Conservation (phyloP, 2,113 vertebrate species). For the Coptodon rendalli region DNA sequence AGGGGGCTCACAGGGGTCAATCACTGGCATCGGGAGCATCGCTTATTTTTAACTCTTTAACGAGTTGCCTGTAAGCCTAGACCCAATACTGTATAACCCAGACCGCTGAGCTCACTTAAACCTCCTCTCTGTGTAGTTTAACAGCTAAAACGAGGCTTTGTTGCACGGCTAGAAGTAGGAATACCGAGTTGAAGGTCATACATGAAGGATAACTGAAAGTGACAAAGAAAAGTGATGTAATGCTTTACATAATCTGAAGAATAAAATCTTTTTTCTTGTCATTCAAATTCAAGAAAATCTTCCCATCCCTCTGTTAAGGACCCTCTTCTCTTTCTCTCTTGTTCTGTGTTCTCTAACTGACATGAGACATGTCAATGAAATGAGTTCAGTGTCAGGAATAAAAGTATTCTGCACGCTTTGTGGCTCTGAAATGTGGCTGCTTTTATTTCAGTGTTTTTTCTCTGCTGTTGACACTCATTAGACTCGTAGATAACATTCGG, state of each 20-base stretch:
- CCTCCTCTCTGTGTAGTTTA: not conserved
- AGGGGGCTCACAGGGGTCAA: constrained; percentile 31
- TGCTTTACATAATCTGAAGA: not conserved
- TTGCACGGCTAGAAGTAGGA: not conserved
- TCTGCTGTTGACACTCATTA: not conserved
- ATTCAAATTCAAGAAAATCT: not conserved
- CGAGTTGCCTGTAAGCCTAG: constrained; percentile 65
- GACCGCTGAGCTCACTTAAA: not conserved
- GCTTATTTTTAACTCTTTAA: constrained; percentile 77
- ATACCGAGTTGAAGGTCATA: not conserved
- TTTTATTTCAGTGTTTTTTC: not conserved
- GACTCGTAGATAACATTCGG: not conserved
- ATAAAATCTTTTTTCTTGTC: not conserved
- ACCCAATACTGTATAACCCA: constrained; percentile 8
- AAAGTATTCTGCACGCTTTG: not conserved
- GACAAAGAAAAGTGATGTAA: not conserved
- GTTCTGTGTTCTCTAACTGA: not conserved
- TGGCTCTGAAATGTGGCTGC: not conserved
- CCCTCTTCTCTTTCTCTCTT: not conserved
- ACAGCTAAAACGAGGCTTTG: not conserved
- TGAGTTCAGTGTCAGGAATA: not conserved
- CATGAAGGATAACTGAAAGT: not conserved
- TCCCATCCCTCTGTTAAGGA: not conserved
- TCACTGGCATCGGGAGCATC: constrained; percentile 47
- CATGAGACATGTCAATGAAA: not conserved